Evolutionary conservation across 2,888 invertebrate species (phyloP).

Genomic region (Tetanocera ferruginea): DNA sequence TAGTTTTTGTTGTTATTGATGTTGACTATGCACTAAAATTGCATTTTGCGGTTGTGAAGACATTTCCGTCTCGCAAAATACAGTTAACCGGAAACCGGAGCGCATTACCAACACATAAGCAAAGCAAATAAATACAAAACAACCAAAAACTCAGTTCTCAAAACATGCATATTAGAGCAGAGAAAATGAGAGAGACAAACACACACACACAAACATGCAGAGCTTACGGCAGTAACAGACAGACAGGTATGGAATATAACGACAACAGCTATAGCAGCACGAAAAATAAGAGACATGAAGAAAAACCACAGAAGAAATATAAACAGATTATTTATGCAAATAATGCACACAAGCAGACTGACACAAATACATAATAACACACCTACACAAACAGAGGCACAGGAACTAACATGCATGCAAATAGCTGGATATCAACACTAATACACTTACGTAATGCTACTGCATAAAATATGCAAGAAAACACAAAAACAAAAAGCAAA

Average conservation of each 20-base stretch:
- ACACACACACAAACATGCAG: too few relatives aligned
- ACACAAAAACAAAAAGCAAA: too few relatives aligned
- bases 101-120: constrained; percentile 5
- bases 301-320: constrained; percentile 10
- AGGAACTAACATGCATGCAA: not conserved
- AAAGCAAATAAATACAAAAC: not conserved
- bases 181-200: not conserved
- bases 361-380: constrained; percentile 1
- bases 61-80: constrained; percentile 11
- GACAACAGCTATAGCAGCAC: not conserved
- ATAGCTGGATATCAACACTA: not conserved
- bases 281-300: not conserved
- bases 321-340: constrained; percentile 37
- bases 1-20: too few relatives aligned
- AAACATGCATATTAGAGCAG: not conserved
- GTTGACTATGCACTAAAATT: not conserved
- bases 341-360: constrained; percentile 11
- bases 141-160: not conserved
- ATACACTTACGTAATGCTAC: not conserved
- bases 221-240: too few relatives aligned
- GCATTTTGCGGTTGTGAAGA: constrained; percentile 15
- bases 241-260: not conserved
- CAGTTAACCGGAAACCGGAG: constrained; percentile 17
- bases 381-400: not conserved
- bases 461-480: not conserved